Conservation (phyloP, 2,113 vertebrate genomes). For the Etheostoma cragini region DNA sequence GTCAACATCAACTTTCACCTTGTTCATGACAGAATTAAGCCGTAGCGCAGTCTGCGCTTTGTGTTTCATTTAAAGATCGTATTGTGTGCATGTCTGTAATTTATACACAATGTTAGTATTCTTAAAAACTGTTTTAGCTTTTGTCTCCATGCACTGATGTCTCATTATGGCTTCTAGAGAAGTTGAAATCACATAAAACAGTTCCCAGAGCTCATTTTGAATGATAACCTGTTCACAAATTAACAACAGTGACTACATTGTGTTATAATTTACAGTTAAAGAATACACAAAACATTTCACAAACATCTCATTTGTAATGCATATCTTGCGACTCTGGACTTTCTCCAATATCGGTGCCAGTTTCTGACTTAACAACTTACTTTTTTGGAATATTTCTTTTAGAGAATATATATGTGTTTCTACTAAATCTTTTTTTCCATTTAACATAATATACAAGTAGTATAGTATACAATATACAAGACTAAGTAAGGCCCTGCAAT, state of each 20-base stretch:
- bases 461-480: not conserved
- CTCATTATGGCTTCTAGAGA: not conserved
- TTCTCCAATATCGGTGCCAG: not conserved
- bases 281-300: not conserved
- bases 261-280: not conserved
- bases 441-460: no score
- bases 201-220: not conserved
- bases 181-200: not conserved
- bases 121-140: not conserved
- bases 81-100: slow-evolving; percentile 8
- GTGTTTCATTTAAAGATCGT: slow-evolving; percentile 25
- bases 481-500: not conserved
- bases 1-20: slow-evolving; percentile 31
- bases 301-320: not conserved
- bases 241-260: not conserved
- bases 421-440: no score
- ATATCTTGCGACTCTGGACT: not conserved
- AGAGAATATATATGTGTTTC: no score
- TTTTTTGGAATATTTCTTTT: no score
- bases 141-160: not conserved
- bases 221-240: not conserved
- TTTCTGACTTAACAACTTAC: not conserved
- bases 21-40: slow-evolving; percentile 35
- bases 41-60: slow-evolving; percentile 6
- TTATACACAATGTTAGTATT: not conserved